Conservation (phyloP, 2,797 vertebrate species). For the Allobates femoralis region DNA sequence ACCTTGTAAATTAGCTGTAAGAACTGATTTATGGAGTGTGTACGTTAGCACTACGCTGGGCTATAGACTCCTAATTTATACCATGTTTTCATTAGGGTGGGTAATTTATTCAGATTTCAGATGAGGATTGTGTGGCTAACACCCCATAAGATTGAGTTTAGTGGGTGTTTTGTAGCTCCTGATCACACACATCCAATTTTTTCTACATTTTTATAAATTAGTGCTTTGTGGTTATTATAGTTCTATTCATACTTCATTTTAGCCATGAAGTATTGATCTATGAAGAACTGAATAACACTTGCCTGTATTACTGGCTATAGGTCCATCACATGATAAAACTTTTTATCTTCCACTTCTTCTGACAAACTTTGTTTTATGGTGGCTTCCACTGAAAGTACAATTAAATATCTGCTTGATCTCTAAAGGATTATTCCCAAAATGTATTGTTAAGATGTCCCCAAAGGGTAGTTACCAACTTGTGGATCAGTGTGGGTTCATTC, state of each 20-base stretch:
- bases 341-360: background rate
- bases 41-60: slow-evolving; percentile 45
- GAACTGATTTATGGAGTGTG: slow-evolving; percentile 59
- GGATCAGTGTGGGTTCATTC: too few species aligned
- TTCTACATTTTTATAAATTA: background rate
- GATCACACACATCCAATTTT: slow-evolving; percentile 13
- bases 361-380: background rate
- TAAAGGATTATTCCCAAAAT: background rate
- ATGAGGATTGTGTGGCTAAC: slow-evolving; percentile 38
- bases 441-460: too few species aligned
- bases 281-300: background rate
- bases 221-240: background rate
- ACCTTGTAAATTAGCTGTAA: slow-evolving; percentile 58
- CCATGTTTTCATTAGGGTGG: slow-evolving; percentile 58
- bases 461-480: too few species aligned
- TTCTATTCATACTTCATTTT: background rate
- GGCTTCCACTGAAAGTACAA: background rate
- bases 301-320: background rate
- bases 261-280: background rate
- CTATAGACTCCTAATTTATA: slow-evolving; percentile 57
- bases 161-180: slow-evolving; percentile 2
- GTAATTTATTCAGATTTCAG: slow-evolving; percentile 60
- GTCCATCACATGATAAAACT: background rate
- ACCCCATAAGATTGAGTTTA: slow-evolving; percentile 10
- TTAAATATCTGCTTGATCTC: background rate